A percentile compares a stretch with the other conserved stretches of the same genome.
Evolutionary conservation across 2,888 invertebrate genomes (phyloP).

Genomic region (Cataglyphis albicans): DNA sequence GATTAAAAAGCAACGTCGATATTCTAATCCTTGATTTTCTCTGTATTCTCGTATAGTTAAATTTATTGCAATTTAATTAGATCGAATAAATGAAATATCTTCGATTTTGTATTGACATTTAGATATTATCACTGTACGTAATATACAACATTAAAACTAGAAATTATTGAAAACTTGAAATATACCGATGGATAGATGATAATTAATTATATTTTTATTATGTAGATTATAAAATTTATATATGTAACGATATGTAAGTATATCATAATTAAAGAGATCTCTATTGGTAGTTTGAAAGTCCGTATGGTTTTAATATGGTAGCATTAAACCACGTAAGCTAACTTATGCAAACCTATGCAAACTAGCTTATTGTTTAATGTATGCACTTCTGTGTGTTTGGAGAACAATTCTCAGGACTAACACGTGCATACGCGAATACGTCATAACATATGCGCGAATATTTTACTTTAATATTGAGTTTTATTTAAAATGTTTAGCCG

Average conservation of each 20-base stretch:
- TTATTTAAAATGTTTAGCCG: too few species aligned
- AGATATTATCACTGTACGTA: not conserved
- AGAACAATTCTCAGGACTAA: not conserved
- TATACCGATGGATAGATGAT: not conserved
- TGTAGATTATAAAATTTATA: not conserved
- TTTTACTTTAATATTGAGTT: too few species aligned
- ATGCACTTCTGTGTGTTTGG: not conserved
- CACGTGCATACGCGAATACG: too few species aligned
- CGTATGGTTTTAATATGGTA: slow-evolving; percentile 37
- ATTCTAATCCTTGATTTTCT: not conserved
- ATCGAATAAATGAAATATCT: not conserved
- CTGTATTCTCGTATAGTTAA: not conserved
- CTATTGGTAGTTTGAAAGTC: slow-evolving; percentile 15
- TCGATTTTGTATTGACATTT: slow-evolving; percentile 5
- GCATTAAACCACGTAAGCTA: slow-evolving; percentile 56
- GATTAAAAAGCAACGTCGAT: not conserved
- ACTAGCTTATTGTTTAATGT: not conserved
- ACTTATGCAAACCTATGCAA: slow-evolving; percentile 46
- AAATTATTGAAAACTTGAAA: not conserved
- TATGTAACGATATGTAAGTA: not conserved
- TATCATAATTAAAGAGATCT: slow-evolving; percentile 1
- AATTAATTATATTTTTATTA: not conserved
- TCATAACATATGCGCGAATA: too few species aligned
- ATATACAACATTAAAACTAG: not conserved
- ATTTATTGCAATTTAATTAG: slow-evolving; percentile 44